Evolutionary conservation across 2,888 invertebrate species (phyloP), one percentile per base, ranked within the genome.

Genomic region (Pristionchus exspectatus): DNA sequence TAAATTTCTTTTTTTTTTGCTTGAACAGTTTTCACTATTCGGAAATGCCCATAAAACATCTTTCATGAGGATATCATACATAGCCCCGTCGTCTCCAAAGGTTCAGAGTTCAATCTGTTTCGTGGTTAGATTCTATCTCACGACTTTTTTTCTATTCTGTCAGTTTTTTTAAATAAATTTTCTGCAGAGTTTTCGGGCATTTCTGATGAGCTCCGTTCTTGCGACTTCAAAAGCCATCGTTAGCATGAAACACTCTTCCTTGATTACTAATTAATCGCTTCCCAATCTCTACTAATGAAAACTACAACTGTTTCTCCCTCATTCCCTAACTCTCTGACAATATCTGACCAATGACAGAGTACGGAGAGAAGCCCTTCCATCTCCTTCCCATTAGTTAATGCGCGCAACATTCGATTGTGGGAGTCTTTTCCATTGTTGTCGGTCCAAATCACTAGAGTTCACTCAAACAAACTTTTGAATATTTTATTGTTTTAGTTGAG

Each of bases 321-420:
- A 18, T 63, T 63, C 7, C 21, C 24, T 3, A 1, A 56, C 2
- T 56, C 24, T 24, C 24, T 24, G n/a, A n/a, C 21, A n/a, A 10
- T 1, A 10, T 21, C n/a, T 63, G 24, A 63, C 63, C n/a, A 24
- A 24, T 3, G 24, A 63, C n/a, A n/a, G n/a, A 63, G 3, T 10
- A 63, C n/a, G 63, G n/a, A 9, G 24, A 63, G 7, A 59, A 21
- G 21, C 74, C 10, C 18, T 74, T 21, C 0, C 38, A 38, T 74
- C 38, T 21, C 30, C 21, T 74, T 38, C 74, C 38, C 74, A 74
- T 74, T 74, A 74, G 74, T 38, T 38, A 74, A 74, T 74, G 21
- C 38, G 38, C 38, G 74, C 38, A 24, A 69, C 74, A 38, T 21
- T 74, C 38, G 38, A 38, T 38, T 74, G 38, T 4, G 16, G 16